Percentiles rank a stretch among this genome's conserved stretches.
Evolutionary conservation across 2,113 vertebrate species (phyloP).

Genomic region (Ctenomys sociabilis): DNA sequence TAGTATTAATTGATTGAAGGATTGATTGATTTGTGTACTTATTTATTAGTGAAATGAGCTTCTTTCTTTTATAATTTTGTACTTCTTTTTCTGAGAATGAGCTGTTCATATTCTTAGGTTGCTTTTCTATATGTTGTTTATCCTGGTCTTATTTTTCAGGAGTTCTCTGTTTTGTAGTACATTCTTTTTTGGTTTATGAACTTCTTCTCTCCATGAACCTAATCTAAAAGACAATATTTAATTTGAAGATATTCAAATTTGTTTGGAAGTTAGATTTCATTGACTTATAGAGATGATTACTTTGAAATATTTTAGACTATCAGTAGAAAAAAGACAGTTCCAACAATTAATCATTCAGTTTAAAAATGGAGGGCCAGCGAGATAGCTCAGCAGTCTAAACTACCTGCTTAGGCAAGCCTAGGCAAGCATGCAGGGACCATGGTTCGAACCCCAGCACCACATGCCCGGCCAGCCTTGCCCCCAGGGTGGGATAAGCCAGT

Average conservation of each 20-base stretch:
- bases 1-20: background rate
- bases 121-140: background rate
- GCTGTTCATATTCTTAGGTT: background rate
- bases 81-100: background rate
- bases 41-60: background rate
- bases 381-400: too few species aligned
- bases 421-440: too few species aligned
- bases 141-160: background rate
- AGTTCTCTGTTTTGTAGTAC: background rate
- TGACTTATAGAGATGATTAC: background rate
- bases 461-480: too few species aligned
- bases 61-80: background rate
- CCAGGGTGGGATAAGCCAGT: too few species aligned
- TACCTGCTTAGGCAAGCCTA: too few species aligned
- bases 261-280: background rate
- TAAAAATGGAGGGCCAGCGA: background rate
- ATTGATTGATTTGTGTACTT: background rate
- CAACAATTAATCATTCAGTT: background rate
- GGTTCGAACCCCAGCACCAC: too few species aligned
- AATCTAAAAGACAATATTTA: conserved; percentile 31
- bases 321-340: background rate
- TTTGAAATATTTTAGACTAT: background rate
- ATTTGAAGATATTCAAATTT: background rate
- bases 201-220: background rate
- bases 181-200: background rate